Evolutionary conservation across 92 coral and sea anemone species (phyloP), one percentile per base, ranked within the genome.

Genomic region (Scolanthus callimorphus): DNA sequence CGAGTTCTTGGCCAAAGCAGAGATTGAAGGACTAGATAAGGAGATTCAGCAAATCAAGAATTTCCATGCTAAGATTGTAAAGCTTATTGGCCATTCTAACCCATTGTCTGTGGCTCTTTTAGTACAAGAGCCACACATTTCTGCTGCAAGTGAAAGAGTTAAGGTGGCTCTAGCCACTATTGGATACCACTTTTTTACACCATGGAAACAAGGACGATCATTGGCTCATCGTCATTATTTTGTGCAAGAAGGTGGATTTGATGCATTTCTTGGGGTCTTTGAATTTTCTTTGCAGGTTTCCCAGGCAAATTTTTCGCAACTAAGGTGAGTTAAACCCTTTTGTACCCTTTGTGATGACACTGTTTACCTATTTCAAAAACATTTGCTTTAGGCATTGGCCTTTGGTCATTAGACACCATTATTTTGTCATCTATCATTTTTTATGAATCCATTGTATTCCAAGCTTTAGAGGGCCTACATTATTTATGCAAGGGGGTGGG

Each of bases 211-310:
- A 22, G 44, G 27, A 12, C 39, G 47, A 30, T 43, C 90, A 15
- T 57, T 62, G 39, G 78, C 90, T 0, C 81, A 82, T 54, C 63
- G 95, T 8, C 85, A 79, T 29, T 87, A 45, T 39, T 87, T 87
- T 62, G 82, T 66, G 10, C 95, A 87, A 45, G 90, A 87, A 31
- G 86, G 83, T 28, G 90, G 95, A 19, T 73, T 87, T 53, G 82
- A 71, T 24, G 67, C 79, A 37, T 59, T 87, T 49, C 53, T 66
- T 31, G 64, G 45, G n/a, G 51, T 82, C 26, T 78, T 77, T 48
- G 67, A 51, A 38, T 77, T 73, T 56, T 75, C 88, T 0, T 20
- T 26, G 30, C n/a, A n/a, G n/a, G n/a, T n/a, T n/a, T n/a, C n/a
- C n/a, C n/a, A n/a, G n/a, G n/a, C n/a, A n/a, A n/a, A n/a, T n/a